Conservation (phyloP, 2,888 invertebrate genomes). For the Lacanobia oleracea region DNA sequence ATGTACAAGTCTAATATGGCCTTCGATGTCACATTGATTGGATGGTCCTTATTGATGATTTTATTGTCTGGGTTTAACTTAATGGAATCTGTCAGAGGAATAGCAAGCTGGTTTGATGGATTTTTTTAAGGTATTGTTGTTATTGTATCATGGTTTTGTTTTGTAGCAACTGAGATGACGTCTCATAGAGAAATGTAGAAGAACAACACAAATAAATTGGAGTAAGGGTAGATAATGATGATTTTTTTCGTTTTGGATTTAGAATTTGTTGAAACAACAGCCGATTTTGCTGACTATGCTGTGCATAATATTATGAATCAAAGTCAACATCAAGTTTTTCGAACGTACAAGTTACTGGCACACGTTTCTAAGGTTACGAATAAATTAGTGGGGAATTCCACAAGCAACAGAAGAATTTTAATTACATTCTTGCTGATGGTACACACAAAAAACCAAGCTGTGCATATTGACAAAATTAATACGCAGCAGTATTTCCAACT, state of each 20-base stretch:
- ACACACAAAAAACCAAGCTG: constrained; percentile 18
- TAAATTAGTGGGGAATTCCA: constrained; percentile 39
- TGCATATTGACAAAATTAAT: constrained; percentile 10
- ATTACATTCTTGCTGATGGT: constrained; percentile 25
- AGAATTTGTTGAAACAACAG: too few species aligned
- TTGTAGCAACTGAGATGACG: neutral
- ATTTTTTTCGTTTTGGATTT: too few species aligned
- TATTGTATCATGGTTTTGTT: neutral
- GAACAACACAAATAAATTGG: neutral
- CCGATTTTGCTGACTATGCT: neutral
- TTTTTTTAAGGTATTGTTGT: constrained; percentile 1
- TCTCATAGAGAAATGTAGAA: neutral
- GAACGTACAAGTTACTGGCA: constrained; percentile 6
- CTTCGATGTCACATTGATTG: constrained; percentile 69
- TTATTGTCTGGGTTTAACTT: constrained; percentile 43
- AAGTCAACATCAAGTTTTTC: constrained; percentile 5
- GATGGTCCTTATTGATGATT: constrained; percentile 46
- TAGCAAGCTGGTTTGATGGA: neutral
- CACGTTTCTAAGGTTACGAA: constrained; percentile 22
- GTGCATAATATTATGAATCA: neutral
- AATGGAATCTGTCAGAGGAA: constrained; percentile 11
- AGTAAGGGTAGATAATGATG: neutral
- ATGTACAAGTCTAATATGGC: constrained; percentile 56
- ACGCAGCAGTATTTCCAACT: neutral
- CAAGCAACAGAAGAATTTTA: constrained; percentile 35